Evolutionary conservation across 2,797 vertebrate genomes (phyloP).

Genomic region (Buphagus erythrorhynchus): DNA sequence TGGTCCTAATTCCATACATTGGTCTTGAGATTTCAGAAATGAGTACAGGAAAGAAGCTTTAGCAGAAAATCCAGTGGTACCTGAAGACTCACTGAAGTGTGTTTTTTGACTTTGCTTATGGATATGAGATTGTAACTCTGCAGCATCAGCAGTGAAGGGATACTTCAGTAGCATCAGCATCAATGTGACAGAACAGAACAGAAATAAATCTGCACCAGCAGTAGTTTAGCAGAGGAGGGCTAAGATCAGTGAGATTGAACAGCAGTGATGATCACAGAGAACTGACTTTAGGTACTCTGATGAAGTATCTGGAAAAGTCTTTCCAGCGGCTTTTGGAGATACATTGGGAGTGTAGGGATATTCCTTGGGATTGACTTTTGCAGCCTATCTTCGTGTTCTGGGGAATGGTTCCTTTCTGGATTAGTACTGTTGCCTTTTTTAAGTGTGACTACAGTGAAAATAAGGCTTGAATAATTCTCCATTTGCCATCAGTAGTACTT

Average conservation of each 20-base stretch:
- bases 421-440: background rate
- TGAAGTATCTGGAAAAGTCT: background rate
- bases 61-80: background rate
- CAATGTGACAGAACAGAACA: background rate
- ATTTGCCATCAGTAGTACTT: background rate
- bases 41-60: background rate
- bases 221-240: background rate
- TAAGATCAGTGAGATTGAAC: background rate
- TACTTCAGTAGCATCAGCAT: background rate
- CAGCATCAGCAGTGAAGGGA: background rate
- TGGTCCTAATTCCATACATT: background rate
- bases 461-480: background rate
- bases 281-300: background rate
- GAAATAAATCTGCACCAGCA: background rate
- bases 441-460: background rate
- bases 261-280: background rate
- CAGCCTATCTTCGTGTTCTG: background rate
- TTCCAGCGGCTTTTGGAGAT: background rate
- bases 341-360: background rate
- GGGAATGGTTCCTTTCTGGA: background rate
- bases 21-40: background rate
- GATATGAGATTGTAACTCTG: background rate
- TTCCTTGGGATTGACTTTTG: background rate
- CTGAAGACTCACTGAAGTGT: background rate
- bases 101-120: background rate